Evolutionary conservation across 2,797 vertebrate species (phyloP).

Genomic region (Phrynocephalus forsythii): DNA sequence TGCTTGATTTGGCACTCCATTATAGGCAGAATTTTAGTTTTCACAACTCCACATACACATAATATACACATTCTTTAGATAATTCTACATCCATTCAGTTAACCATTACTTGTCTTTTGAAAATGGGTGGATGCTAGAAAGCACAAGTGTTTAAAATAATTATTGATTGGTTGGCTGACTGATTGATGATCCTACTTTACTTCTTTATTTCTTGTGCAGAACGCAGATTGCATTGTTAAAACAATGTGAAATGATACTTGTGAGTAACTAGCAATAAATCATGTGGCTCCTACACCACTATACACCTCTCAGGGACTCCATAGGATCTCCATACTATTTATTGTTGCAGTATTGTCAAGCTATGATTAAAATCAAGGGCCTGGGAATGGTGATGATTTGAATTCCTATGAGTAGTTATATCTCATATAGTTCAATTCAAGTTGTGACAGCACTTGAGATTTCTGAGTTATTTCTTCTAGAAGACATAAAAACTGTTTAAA

Average conservation of each 20-base stretch:
- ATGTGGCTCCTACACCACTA: conserved; percentile 56
- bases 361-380: conserved; percentile 35
- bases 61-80: too few relatives aligned
- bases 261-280: conserved; percentile 68
- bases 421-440: conserved; percentile 5
- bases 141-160: too few relatives aligned
- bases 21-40: too few relatives aligned
- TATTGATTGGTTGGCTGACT: too few relatives aligned
- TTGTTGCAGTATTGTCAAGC: conserved; percentile 32
- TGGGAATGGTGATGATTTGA: conserved; percentile 26
- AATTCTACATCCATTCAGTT: too few relatives aligned
- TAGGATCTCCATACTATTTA: conserved; percentile 33
- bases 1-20: too few relatives aligned
- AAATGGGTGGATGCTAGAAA: too few relatives aligned
- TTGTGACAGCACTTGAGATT: conserved; percentile 38
- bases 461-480: conserved; percentile 17
- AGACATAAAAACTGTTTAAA: conserved; percentile 33
- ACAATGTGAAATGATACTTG: conserved; percentile 51
- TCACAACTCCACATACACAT: too few relatives aligned
- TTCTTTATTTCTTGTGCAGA: too few relatives aligned
- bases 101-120: too few relatives aligned
- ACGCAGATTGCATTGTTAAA: too few relatives aligned
- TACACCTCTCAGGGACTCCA: conserved; percentile 58
- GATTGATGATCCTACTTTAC: too few relatives aligned
- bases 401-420: conserved; percentile 15